Conservation (phyloP, 2,888 invertebrate genomes). For the Cerastoderma edule region DNA sequence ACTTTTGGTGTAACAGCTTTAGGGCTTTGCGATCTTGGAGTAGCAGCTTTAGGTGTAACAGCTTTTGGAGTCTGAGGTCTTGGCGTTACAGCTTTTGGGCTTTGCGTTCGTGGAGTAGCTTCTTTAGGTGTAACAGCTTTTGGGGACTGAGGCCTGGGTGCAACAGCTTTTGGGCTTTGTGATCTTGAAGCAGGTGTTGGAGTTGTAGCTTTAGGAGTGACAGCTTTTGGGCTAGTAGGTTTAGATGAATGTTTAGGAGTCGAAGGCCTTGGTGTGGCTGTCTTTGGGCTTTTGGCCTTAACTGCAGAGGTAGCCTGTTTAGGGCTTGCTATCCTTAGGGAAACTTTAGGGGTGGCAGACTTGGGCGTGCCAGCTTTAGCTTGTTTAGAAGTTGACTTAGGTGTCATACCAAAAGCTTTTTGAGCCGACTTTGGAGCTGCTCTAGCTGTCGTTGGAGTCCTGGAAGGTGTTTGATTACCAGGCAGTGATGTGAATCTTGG, state of each 20-base stretch:
- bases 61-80: conserved; percentile 17
- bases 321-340: conserved; percentile 12
- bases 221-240: conserved; percentile 41
- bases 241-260: conserved; percentile 20
- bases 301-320: no score
- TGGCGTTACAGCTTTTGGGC: conserved; percentile 26
- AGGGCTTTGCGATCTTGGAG: conserved; percentile 11
- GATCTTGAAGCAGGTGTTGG: conserved; percentile 36
- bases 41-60: conserved; percentile 5
- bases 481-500: conserved; percentile 31
- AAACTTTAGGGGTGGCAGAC: conserved; percentile 3
- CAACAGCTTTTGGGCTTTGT: conserved; percentile 26
- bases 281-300: no score
- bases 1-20: conserved; percentile 12
- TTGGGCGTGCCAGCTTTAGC: no score
- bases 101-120: conserved; percentile 35
- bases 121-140: not conserved
- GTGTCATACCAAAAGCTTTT: conserved; percentile 20
- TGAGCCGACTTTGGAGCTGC: conserved; percentile 1
- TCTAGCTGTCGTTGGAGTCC: conserved; percentile 20
- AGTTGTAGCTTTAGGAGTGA: conserved; percentile 31
- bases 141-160: conserved; percentile 20
- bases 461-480: conserved; percentile 9
- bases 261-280: not conserved
- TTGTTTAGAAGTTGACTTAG: conserved; percentile 19